A percentile compares a stretch with the other conserved stretches of the same genome.
Evolutionary conservation across 2,113 vertebrate genomes (phyloP).

Genomic region (Urocolius indicus): DNA sequence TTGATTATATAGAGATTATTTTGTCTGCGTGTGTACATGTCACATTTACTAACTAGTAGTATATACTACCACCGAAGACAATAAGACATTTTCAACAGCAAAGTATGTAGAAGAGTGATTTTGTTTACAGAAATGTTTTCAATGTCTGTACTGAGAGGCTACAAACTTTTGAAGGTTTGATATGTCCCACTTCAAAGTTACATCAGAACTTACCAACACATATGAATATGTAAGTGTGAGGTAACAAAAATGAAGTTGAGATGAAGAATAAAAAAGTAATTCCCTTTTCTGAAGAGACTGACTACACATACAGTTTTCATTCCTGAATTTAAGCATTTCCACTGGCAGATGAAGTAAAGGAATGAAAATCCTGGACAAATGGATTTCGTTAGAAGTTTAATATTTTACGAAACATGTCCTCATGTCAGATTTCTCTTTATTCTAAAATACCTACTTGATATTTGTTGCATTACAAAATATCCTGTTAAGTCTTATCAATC

Average conservation of each 20-base stretch:
- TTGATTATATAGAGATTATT: neutral
- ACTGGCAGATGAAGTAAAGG: neutral
- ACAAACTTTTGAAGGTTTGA: neutral
- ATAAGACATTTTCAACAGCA: neutral
- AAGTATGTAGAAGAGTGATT: neutral
- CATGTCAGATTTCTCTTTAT: rapidly evolving
- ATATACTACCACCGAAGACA: neutral
- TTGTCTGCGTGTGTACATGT: neutral
- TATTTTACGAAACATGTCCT: neutral
- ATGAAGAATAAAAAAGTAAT: neutral
- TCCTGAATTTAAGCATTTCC: neutral
- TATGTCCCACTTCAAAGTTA: neutral
- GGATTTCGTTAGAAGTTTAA: neutral
- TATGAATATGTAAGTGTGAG: neutral
- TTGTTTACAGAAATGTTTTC: neutral
- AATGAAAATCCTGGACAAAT: neutral
- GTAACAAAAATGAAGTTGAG: neutral
- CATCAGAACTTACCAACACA: neutral
- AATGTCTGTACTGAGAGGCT: neutral
- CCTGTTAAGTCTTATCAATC: neutral
- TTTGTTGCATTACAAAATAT: neutral
- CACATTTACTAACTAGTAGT: neutral
- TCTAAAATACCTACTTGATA: neutral
- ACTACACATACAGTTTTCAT: neutral
- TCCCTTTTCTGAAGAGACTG: neutral